Percentiles rank a stretch among this genome's conserved stretches.
Conservation (phyloP, 53 echinoderm and acorn worm genomes). For the Apostichopus leukothele region DNA sequence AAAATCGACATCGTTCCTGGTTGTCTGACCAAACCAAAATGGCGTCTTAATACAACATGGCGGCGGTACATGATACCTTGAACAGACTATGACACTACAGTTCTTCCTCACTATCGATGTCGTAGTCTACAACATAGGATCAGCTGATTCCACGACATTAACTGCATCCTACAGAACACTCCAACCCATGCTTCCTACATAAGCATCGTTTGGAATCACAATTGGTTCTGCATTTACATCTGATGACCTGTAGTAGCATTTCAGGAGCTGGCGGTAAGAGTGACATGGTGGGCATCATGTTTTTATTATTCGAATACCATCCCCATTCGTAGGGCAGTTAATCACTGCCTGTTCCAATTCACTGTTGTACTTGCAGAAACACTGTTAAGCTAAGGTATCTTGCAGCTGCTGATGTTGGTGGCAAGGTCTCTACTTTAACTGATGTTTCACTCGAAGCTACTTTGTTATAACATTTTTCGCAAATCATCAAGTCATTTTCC, state of each 20-base stretch:
- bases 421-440: conserved; percentile 26
- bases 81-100: neutral
- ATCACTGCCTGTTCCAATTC: neutral
- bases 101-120: neutral
- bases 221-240: conserved; percentile 15
- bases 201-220: conserved; percentile 8
- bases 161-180: conserved; percentile 1
- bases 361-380: neutral
- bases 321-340: neutral
- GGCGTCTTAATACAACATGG: conserved; percentile 29
- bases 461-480: conserved; percentile 34
- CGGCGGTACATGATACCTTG: neutral
- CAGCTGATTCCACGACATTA: neutral
- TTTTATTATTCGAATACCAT: neutral
- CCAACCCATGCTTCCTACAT: conserved; percentile 23
- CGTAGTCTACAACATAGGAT: neutral
- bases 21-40: conserved; percentile 9
- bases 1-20: neutral
- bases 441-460: conserved; percentile 40
- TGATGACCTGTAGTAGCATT: neutral
- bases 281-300: neutral
- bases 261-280: neutral
- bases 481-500: conserved; percentile 43
- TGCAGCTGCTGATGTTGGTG: neutral
- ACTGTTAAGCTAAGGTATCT: neutral